Conservation (phyloP, 2,888 invertebrate species). For the Petrophora chlorosata region DNA sequence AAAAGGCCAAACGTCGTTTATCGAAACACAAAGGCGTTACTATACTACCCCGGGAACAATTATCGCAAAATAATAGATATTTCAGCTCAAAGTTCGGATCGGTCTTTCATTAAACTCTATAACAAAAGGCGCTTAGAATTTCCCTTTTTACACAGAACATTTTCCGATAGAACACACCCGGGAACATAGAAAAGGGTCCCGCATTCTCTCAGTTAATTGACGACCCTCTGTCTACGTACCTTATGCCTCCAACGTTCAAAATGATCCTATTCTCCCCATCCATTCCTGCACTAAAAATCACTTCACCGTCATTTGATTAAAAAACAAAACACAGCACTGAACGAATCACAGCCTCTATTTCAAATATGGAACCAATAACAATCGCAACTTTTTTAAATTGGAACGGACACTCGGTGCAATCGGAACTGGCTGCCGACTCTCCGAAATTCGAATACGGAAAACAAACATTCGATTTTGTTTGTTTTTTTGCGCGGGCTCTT, state of each 20-base stretch:
- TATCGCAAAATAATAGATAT: constrained; percentile 23
- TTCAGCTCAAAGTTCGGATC: constrained; percentile 19
- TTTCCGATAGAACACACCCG: constrained; percentile 16
- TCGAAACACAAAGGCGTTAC: constrained; percentile 11
- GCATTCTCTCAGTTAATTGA: constrained; percentile 17
- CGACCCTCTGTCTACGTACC: constrained; percentile 64
- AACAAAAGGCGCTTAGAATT: constrained; percentile 24
- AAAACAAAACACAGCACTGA: constrained; percentile 48
- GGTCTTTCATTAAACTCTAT: constrained; percentile 24
- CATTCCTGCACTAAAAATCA: constrained; percentile 76
- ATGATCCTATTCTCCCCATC: constrained; percentile 97
- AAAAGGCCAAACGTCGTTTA: neutral
- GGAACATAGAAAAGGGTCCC: constrained; percentile 15
- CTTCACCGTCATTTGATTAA: constrained; percentile 51
- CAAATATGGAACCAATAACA: constrained; percentile 4
- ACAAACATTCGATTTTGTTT: too few species aligned
- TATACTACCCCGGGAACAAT: constrained; percentile 18
- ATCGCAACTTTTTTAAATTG: constrained; percentile 29
- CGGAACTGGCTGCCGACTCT: constrained; percentile 20
- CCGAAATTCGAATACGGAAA: constrained; percentile 17
- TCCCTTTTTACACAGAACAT: constrained; percentile 22
- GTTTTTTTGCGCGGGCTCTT: constrained; percentile 17
- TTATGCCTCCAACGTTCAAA: constrained; percentile 96
- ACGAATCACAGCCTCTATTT: constrained; percentile 42
- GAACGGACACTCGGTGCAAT: constrained; percentile 23